Evolutionary conservation across 2,113 vertebrate species (phyloP), one percentile per base, ranked within the genome.

Genomic region (Callopanchax toddi): DNA sequence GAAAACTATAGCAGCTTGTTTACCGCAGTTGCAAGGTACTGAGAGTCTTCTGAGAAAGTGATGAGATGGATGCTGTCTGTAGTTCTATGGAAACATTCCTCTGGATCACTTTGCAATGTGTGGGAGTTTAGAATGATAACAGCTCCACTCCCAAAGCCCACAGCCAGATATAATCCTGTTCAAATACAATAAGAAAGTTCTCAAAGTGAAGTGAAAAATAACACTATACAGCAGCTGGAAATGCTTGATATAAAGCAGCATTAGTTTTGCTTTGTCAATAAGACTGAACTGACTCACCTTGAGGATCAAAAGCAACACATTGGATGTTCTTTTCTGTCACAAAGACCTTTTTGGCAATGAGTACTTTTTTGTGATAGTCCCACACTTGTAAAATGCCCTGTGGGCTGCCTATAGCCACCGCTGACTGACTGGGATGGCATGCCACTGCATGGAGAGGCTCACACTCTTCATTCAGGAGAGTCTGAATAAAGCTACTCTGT

Each of bases 11-110:
- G 7, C 7, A 20, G 25, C 32, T 39, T 61, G 79, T 95, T 93
- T 64, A 99, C 97, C 1, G 95, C 95, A 0, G 95, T 95, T 0
- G 97, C 96, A 16, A 99, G 87, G 72, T 94, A 97, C 42, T 89
- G 69, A 0, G 95, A 96, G 79, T 97, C 84, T 0, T 92, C 90
- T 1, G 97, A 98, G 90, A 98, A 99, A 67, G 89, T 84, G 6
- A 97, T 83, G 8, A 93, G 91, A 6, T 92, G 93, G 76, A 99
- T 91, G 0, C 88, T 71, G 51, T 91, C 86, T 18, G 58, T 74
- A 0, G 92, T 93, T 74, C 89, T 93, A 11, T 64, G 87, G 77
- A 98, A 93, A 46, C 85, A 78, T 56, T 93, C 79, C 0, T 88
- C 34, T 11, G 62, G 81, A 70, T 92, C 86, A 54, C 91, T 92